A percentile compares a stretch with the other conserved stretches of the same genome.
Conservation (phyloP, 2,113 vertebrate genomes). For the Hippolais icterina region DNA sequence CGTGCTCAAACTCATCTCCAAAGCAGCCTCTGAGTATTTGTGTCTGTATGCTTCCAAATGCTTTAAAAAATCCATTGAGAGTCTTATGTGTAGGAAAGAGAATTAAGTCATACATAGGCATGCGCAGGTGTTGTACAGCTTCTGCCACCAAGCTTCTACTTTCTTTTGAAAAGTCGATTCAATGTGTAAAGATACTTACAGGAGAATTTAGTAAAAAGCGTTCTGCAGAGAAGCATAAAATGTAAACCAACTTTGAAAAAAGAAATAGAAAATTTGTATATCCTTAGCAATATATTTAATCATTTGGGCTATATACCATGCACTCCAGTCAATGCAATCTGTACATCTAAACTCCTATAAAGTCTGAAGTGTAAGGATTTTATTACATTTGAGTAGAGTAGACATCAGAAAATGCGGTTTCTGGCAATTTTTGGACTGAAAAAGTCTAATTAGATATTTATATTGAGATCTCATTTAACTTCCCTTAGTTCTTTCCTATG, state of each 20-base stretch:
- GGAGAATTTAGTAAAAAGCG: neutral
- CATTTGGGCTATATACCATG: neutral
- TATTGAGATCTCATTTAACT: neutral
- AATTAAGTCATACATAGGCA: neutral
- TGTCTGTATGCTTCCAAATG: neutral
- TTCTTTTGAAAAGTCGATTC: neutral
- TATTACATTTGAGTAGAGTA: neutral
- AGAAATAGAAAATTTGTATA: neutral
- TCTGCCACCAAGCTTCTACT: neutral
- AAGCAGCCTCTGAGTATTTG: neutral
- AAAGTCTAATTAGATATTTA: slow-evolving; percentile 30
- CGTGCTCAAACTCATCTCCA: neutral
- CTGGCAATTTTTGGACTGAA: neutral
- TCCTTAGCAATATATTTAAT: neutral
- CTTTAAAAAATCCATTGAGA: neutral
- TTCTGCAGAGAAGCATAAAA: neutral
- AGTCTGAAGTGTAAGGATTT: neutral
- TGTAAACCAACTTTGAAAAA: neutral
- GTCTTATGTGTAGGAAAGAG: neutral
- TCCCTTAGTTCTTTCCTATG: neutral
- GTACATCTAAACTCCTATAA: neutral
- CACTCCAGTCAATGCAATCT: neutral
- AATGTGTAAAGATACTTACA: neutral
- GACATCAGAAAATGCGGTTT: neutral
- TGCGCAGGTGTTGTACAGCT: neutral